Percentiles rank a stretch among this genome's conserved stretches.
phyloP scores from a whole-genome alignment of 2,888 invertebrate species.

The Cataglyphis altisquamis region DNA sequence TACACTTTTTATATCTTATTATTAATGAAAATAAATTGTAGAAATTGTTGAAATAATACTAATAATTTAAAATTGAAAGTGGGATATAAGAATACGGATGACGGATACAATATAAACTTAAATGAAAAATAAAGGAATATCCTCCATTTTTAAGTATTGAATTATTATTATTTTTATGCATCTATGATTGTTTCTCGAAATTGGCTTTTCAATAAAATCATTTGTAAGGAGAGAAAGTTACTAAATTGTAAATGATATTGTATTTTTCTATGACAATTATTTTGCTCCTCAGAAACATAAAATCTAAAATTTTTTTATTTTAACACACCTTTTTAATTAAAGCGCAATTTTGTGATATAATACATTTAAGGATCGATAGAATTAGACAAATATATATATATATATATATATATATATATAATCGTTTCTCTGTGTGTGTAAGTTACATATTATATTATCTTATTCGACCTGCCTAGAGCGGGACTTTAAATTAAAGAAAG shows the following conservation, averaged over 20 bases:
- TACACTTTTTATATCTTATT: constrained; percentile 7
- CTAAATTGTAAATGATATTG: constrained; percentile 25
- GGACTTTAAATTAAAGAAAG: background rate
- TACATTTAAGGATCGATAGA: background rate
- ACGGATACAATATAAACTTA: constrained; percentile 11
- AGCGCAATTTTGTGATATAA: background rate
- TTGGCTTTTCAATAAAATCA: constrained; percentile 26
- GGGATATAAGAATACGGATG: background rate
- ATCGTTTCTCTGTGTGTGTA: background rate
- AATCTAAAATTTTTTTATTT: constrained; percentile 1
- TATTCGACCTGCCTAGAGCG: background rate
- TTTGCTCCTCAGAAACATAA: background rate
- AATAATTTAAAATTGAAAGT: constrained; percentile 7
- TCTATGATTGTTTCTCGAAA: constrained; percentile 12
- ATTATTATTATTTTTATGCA: constrained; percentile 12
- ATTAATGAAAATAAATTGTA: constrained; percentile 19
- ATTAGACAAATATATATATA: background rate
- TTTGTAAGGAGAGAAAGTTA: background rate
- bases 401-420: background rate
- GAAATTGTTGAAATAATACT: background rate
- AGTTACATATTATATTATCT: background rate
- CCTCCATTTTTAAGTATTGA: too few relatives aligned
- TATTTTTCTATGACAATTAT: background rate
- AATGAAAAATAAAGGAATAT: constrained; percentile 16
- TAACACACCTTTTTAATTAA: background rate